Evolutionary conservation across 2,888 invertebrate species (phyloP).

Genomic region (Hydraecia micacea): DNA sequence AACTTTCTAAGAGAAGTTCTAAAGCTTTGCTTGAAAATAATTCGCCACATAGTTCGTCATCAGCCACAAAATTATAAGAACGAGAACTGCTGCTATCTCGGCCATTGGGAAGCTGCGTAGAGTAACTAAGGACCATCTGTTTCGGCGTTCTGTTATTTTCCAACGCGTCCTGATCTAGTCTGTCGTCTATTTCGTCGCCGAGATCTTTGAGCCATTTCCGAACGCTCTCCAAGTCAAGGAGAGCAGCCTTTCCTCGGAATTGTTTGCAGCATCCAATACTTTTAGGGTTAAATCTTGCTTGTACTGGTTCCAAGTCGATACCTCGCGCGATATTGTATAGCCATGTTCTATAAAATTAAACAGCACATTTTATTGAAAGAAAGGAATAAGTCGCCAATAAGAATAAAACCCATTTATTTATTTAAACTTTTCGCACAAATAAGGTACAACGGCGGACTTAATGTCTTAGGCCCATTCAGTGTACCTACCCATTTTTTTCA

Average conservation of each 20-base stretch:
- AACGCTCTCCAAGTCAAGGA: constrained; percentile 92
- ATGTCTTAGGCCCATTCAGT: too few relatives aligned
- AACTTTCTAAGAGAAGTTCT: constrained; percentile 92
- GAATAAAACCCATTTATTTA: too few relatives aligned
- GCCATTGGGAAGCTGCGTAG: constrained; percentile 88
- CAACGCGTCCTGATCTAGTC: constrained; percentile 94
- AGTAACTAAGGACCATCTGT: constrained; percentile 94
- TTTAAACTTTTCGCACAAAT: too few relatives aligned
- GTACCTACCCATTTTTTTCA: constrained; percentile 95
- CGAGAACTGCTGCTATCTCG: constrained; percentile 92
- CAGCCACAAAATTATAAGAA: constrained; percentile 88
- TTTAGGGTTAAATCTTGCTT: constrained; percentile 95
- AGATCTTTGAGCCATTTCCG: constrained; percentile 95
- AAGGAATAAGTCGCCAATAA: background rate
- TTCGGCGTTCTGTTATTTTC: constrained; percentile 96
- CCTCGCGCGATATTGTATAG: constrained; percentile 96
- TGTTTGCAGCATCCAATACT: constrained; percentile 99
- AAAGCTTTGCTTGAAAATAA: constrained; percentile 92
- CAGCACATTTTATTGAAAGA: constrained; percentile 20
- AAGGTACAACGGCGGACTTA: too few relatives aligned
- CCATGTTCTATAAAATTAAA: constrained; percentile 91
- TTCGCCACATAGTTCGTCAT: constrained; percentile 92
- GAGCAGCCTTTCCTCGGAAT: constrained; percentile 95
- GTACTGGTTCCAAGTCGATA: constrained; percentile 96
- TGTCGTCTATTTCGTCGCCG: constrained; percentile 95